A percentile compares a stretch with the other conserved stretches of the same genome.
Evolutionary conservation across 2,113 vertebrate genomes (phyloP).

Genomic region (Clarias magur): DNA sequence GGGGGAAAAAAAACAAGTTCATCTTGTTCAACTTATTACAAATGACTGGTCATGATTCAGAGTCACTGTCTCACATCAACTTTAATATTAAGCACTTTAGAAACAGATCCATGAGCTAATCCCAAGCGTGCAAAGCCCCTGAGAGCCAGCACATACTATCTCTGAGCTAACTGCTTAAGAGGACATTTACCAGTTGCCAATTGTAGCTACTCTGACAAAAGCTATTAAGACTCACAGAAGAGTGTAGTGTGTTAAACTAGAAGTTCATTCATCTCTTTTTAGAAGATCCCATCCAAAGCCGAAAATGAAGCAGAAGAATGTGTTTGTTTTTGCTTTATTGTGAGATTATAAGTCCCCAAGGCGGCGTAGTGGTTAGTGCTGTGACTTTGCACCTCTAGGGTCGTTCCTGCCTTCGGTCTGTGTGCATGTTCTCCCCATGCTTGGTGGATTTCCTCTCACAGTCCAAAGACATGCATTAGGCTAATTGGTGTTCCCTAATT

Average conservation of each 20-base stretch:
- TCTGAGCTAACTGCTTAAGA: conserved; percentile 64
- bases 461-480: too few species aligned
- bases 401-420: too few species aligned
- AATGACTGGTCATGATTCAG: neutral
- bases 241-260: conserved; percentile 46
- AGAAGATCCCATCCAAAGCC: conserved; percentile 7
- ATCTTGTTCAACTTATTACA: neutral
- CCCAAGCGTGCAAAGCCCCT: neutral
- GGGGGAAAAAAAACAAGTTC: neutral
- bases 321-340: neutral
- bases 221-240: conserved; percentile 44
- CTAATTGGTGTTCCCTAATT: too few species aligned
- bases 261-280: conserved; percentile 57
- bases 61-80: conserved; percentile 8
- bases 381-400: too few species aligned
- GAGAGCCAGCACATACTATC: conserved; percentile 34
- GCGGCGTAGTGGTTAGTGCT: too few species aligned
- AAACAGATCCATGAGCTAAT: conserved; percentile 2
- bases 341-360: neutral
- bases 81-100: conserved; percentile 13
- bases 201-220: conserved; percentile 46
- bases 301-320: neutral
- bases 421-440: too few species aligned
- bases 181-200: conserved; percentile 59
- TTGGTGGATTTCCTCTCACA: too few species aligned